phyloP scores from a whole-genome alignment of 2,888 invertebrate species.

The Tinea semifulvella region DNA sequence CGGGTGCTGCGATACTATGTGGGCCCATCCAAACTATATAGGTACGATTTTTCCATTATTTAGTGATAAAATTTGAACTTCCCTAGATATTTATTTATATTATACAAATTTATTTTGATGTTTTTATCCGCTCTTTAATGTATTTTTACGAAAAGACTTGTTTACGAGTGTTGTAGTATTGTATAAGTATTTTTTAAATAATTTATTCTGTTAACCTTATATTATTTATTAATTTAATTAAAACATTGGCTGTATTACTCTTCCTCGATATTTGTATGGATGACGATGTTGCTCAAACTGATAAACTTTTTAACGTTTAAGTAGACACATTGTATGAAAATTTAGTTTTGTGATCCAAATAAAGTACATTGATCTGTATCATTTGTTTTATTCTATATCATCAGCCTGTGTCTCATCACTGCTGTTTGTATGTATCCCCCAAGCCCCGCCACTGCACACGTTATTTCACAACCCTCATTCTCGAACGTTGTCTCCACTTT shows the following conservation, averaged over 20 bases:
- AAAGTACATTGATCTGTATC: constrained; percentile 44
- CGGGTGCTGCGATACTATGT: no score
- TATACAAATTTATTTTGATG: constrained; percentile 3
- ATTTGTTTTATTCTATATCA: constrained; percentile 19
- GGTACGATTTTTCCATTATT: no score
- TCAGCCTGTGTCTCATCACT: neutral
- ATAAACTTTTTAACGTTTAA: constrained; percentile 42
- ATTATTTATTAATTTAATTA: constrained; percentile 20
- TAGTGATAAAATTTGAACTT: no score
- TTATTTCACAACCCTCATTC: no score
- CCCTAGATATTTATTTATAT: no score
- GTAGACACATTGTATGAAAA: constrained; percentile 49
- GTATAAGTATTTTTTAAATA: constrained; percentile 19
- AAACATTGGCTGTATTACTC: constrained; percentile 22
- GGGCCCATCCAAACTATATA: no score
- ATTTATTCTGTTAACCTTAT: neutral
- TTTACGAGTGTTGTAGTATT: constrained; percentile 19
- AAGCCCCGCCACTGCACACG: no score
- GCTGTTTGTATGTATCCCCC: no score
- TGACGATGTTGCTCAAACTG: constrained; percentile 59
- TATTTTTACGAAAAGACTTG: neutral
- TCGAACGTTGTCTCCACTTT: no score
- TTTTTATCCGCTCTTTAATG: constrained; percentile 3
- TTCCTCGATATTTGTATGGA: constrained; percentile 37
- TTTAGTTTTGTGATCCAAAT: constrained; percentile 60